Conservation (phyloP, 2,113 vertebrate species). For the Alectura lathami region DNA sequence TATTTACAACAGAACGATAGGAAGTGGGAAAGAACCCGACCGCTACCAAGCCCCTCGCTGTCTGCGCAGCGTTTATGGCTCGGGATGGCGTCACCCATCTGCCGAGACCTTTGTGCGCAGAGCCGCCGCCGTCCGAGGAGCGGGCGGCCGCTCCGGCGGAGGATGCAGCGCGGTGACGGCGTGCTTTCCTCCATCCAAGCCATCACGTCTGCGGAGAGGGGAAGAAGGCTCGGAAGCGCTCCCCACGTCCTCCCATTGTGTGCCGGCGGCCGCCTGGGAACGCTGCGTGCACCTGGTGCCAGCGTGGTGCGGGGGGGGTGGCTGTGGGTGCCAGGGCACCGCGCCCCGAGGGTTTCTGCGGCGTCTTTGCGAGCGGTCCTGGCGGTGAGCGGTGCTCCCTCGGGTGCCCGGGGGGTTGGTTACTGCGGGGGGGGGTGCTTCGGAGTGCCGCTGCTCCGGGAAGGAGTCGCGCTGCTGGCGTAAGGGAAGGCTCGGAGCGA, state of each 20-base stretch:
- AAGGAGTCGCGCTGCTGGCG: neutral
- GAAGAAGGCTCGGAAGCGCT: neutral
- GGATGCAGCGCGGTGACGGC: rapidly evolving
- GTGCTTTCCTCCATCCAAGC: neutral
- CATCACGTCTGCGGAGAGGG: rapidly evolving
- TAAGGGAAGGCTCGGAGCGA: rapidly evolving
- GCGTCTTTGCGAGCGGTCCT: neutral
- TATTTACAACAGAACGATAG: neutral
- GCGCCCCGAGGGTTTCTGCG: neutral
- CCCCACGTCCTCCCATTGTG: neutral
- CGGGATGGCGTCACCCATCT: rapidly evolving
- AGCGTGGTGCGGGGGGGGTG: neutral
- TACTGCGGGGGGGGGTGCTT: neutral
- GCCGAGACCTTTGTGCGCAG: rapidly evolving
- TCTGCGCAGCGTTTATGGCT: neutral
- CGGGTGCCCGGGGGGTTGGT: neutral
- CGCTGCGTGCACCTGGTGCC: rapidly evolving
- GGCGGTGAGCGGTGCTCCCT: rapidly evolving
- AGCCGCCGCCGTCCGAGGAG: rapidly evolving
- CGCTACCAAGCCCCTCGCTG: neutral
- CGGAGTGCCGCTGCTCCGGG: neutral
- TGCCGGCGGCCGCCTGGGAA: rapidly evolving
- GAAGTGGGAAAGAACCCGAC: neutral
- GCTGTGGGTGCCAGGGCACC: neutral
- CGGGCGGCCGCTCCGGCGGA: rapidly evolving